Conservation (phyloP, 2,888 invertebrate genomes). For the Eurois occulta region DNA sequence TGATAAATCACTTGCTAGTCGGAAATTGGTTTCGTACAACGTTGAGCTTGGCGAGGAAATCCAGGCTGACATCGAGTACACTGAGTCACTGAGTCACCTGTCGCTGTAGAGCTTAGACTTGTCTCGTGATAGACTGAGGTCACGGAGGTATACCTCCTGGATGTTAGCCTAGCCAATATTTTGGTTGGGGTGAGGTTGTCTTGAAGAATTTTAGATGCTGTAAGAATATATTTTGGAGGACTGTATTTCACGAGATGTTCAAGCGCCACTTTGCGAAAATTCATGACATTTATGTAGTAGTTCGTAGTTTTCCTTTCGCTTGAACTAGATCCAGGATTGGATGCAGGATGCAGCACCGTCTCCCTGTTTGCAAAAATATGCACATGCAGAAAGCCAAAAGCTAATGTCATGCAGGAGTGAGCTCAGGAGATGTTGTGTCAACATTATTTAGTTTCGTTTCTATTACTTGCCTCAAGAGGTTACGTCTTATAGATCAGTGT, state of each 20-base stretch:
- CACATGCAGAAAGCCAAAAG: no score
- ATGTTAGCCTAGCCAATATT: neutral
- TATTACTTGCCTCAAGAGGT: no score
- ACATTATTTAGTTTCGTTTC: no score
- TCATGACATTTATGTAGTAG: no score
- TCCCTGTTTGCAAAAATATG: no score
- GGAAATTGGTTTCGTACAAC: constrained; percentile 6
- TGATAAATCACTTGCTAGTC: constrained; percentile 9
- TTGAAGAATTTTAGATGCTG: neutral
- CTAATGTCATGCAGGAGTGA: no score
- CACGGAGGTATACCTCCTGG: neutral
- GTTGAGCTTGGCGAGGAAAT: constrained; percentile 6
- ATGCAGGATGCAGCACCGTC: no score
- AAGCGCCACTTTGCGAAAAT: no score
- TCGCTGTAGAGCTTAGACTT: neutral
- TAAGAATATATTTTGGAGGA: neutral
- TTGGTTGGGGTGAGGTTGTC: neutral
- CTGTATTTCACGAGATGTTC: neutral
- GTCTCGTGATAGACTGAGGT: constrained; percentile 25
- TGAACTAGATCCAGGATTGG: no score
- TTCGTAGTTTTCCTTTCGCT: no score
- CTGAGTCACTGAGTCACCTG: constrained; percentile 17
- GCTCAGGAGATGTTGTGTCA: no score
- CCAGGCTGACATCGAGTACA: constrained; percentile 11
- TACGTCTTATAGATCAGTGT: no score